Evolutionary conservation across 2,888 invertebrate species (phyloP), one percentile per base, ranked within the genome.

Genomic region (Meandrusa payeni): DNA sequence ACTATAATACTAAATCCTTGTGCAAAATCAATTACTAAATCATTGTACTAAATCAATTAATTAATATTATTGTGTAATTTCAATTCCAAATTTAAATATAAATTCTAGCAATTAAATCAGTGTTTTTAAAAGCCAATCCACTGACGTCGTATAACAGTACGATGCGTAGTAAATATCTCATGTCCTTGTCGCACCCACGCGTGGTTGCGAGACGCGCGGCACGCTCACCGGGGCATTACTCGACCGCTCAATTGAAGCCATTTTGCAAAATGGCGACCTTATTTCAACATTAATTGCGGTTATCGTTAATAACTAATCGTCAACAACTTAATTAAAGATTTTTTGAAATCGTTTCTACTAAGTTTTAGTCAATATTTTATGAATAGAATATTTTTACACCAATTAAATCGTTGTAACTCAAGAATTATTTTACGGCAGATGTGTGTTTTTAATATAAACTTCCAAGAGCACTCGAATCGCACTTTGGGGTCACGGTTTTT

Each of bases 231-330:
- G 17, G 19, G n/a, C 26, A 11, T 12, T 20, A 29, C 23, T 31
- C 23, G 7, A 15, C 5, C 11, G 3, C 17, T 24, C 26, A 26
- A 26, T 24, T 32, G 7, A 10, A 32, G 12, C 23, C 31, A 12
- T 19, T 7, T 47, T 64, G 69, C 75, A 73, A 76, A 70, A 75
- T 74, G 73, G 73, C 76, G 60, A 62, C 64, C 56, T 58, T 62
- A 55, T 61, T 57, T 5, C 29, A 33, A 2, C 20, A 9, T 33
- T 27, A 36, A 31, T 31, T 29, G 29, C 5, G 10, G 9, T 6
- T 17, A 15, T 29, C 28, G 13, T 13, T 13, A 29, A 31, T 9
- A 31, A 5, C 2, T 1, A 31, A 19, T 15, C 7, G 9, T 19
- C 5, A 19, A 10, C 19, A 17, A 31, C 9, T 5, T 17, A 10